Percentiles rank a stretch among this genome's conserved stretches.
Evolutionary conservation across 2,888 invertebrate species (phyloP).

Genomic region (Eurytoma californica): DNA sequence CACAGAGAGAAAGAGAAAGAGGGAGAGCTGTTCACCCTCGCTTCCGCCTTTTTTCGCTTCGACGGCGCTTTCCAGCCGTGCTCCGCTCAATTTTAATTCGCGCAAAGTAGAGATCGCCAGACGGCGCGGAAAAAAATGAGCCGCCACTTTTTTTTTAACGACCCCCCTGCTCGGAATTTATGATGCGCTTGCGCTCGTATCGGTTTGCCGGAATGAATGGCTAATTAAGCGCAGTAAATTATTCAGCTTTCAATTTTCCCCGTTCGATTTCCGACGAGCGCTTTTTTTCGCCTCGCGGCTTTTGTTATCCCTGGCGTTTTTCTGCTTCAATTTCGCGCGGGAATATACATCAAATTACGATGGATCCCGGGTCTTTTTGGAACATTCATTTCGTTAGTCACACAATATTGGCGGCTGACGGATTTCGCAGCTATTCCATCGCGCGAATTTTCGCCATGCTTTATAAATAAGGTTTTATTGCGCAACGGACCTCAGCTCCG

Average conservation of each 20-base stretch:
- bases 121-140: conserved; percentile 1
- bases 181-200: conserved; percentile 26
- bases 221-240: conserved; percentile 50
- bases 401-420: conserved; percentile 13
- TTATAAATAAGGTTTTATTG: conserved; percentile 35
- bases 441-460: background rate
- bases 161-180: conserved; percentile 51
- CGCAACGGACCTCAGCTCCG: background rate
- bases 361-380: conserved; percentile 19
- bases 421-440: background rate
- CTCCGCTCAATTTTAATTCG: conserved; percentile 66
- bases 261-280: conserved; percentile 32
- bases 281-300: background rate
- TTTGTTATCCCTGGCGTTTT: background rate
- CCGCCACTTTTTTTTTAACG: conserved; percentile 5
- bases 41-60: conserved; percentile 43
- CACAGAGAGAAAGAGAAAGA: too few species aligned
- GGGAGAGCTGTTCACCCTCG: conserved; percentile 33
- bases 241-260: conserved; percentile 51
- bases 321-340: background rate
- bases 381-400: conserved; percentile 37
- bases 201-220: conserved; percentile 32
- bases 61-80: conserved; percentile 55
- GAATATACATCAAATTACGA: conserved; percentile 41
- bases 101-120: conserved; percentile 61